Base-by-base conservation (phyloP, 2,113 vertebrate genomes). In the Ictidomys tridecemlineatus region DNA sequence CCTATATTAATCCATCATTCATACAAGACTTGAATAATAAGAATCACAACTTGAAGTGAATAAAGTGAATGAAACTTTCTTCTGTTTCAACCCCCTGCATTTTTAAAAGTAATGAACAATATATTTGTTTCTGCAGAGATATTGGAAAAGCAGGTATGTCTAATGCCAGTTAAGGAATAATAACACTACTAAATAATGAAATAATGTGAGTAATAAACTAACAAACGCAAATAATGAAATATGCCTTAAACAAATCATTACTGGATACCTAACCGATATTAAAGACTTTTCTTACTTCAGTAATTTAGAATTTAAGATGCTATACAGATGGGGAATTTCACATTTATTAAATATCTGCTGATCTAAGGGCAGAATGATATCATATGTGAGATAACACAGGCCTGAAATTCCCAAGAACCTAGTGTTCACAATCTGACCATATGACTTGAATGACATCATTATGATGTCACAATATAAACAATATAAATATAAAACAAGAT, bases 11-110 rank as follows among this genome's bases (percentile, higher is more conserved):
- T 39, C 20, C 18, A 39, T 63, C 32, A 61, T 76, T 42, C n/a
- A 72, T 56, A 32, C 16, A 85, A 76, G 32, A 39, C 32, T 85
- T 32, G 16, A 79, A 51, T 91, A 17, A 8, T 67, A 18, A 91
- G 39, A 92, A 89, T 63, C 94, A 53, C 82, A 30, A 53, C 37
- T 53, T 85, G 28, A 85, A 77, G 37, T 94, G 20, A 72, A 74
- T 63, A 70, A 20, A 80, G 32, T 85, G 17, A 80, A 22, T 80
- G 17, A 16, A 72, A 5, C 4, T 58, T 65, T 89, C 2, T 85
- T 92, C 26, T 72, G 20, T 56, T 88, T 85, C 53, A 94, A 61
- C 0, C n/a, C 1, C 0, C 17, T 61, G n/a, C n/a, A 18, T 70
- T 84, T 79, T 84, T 13, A 65, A 96, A 39, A 45, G 32, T 65